Percentiles rank a stretch among this genome's conserved stretches.
These are phyloP conservation scores for Cryptoblepharus egeriae DNA, from an alignment of 2,797 vertebrate species.

Conservation along the genomic window DNA sequence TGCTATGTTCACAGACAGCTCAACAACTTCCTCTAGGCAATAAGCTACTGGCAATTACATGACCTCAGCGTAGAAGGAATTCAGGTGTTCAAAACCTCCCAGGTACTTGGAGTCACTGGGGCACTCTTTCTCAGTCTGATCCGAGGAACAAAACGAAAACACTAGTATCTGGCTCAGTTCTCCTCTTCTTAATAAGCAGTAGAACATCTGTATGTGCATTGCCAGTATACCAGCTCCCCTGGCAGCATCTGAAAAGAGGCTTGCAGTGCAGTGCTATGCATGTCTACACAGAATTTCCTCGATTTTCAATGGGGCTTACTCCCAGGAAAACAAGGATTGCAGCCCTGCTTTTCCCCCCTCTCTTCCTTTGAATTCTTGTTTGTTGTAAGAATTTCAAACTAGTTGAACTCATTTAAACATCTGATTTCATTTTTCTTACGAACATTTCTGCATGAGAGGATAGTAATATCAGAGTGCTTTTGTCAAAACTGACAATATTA, in stretches of 20 bases:
- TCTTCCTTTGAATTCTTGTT: no score
- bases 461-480: not conserved
- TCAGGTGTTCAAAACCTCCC: not conserved
- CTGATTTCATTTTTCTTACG: not conserved
- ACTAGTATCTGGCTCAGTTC: not conserved
- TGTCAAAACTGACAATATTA: not conserved
- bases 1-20: not conserved
- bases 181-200: not conserved
- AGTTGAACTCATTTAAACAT: not conserved
- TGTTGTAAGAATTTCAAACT: not conserved
- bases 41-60: not conserved
- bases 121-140: not conserved
- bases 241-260: no score
- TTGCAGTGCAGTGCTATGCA: no score
- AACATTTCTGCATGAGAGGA: not conserved
- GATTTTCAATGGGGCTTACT: no score
- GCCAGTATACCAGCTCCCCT: not conserved
- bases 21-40: not conserved
- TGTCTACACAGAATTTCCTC: no score
- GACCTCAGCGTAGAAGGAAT: conserved; percentile 10
- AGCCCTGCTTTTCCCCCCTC: no score
- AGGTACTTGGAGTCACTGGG: not conserved
- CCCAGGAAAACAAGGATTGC: no score
- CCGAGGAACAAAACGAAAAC: not conserved
- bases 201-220: conserved; percentile 1